phyloP scores from a whole-genome alignment of 2,888 invertebrate species.

The Oxystoma pomonae region DNA sequence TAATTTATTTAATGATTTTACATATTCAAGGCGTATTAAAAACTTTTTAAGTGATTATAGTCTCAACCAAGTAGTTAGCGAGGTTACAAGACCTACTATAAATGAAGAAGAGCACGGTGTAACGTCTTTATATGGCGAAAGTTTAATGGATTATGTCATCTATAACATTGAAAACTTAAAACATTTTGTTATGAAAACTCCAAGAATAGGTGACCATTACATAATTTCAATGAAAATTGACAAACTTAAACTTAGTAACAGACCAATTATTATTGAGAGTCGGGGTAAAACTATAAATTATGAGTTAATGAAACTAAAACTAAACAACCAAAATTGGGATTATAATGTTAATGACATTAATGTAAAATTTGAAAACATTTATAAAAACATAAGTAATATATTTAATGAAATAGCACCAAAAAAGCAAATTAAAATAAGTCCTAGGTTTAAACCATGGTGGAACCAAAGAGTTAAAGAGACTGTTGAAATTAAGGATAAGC shows the following conservation, averaged over 20 bases:
- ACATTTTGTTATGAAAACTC: not conserved
- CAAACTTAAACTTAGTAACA: not conserved
- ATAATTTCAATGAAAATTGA: not conserved
- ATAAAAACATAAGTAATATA: no score
- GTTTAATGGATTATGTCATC: not conserved
- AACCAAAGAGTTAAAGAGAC: no score
- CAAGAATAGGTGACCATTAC: not conserved
- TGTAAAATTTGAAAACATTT: no score
- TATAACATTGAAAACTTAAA: not conserved
- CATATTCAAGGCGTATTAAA: not conserved
- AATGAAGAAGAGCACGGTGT: no score
- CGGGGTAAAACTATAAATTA: not conserved
- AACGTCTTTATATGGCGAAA: not conserved
- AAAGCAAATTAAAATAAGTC: no score
- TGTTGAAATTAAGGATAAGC: no score
- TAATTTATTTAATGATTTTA: not conserved
- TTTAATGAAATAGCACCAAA: no score
- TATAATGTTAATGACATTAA: not conserved
- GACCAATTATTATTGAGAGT: not conserved
- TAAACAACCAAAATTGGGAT: not conserved
- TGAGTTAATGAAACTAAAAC: not conserved
- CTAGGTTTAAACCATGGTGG: no score
- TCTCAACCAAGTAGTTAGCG: not conserved
- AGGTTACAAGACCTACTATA: no score
- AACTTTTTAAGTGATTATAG: not conserved